Percentiles rank a stretch among this genome's conserved stretches.
These are phyloP conservation scores for Hydrocynus forskahlii DNA, from an alignment of 2,797 vertebrate genomes.

Conservation along the genomic window DNA sequence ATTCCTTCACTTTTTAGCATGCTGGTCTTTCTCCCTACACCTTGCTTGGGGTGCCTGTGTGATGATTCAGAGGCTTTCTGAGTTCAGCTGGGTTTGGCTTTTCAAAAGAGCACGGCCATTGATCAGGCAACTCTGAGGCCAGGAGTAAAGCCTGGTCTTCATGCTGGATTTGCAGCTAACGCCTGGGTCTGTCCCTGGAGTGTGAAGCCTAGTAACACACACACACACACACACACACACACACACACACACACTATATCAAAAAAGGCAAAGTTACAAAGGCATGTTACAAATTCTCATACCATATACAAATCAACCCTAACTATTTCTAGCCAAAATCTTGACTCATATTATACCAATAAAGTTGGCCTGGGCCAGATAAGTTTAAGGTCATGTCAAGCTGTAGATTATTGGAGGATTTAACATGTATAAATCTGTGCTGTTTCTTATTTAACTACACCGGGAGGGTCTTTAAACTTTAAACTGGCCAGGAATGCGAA, in stretches of 20 bases:
- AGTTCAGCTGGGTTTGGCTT: slow-evolving; percentile 95
- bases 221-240: slow-evolving; percentile 10
- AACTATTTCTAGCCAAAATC: slow-evolving; percentile 27
- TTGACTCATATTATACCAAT: not conserved
- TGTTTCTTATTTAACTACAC: slow-evolving; percentile 68
- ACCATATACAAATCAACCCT: slow-evolving; percentile 30
- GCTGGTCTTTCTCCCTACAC: slow-evolving; percentile 68
- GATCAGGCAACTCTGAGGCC: slow-evolving; percentile 87
- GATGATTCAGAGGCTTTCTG: slow-evolving; percentile 90
- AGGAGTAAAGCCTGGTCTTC: slow-evolving; percentile 86
- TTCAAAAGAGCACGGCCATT: slow-evolving; percentile 88
- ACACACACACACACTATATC: slow-evolving; percentile 17
- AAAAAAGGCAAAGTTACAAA: slow-evolving; percentile 86
- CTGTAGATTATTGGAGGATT: slow-evolving; percentile 60
- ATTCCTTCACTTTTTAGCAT: slow-evolving; percentile 63
- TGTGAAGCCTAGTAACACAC: slow-evolving; percentile 26
- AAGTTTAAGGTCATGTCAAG: slow-evolving; percentile 63
- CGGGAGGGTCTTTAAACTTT: slow-evolving; percentile 60
- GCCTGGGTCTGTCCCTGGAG: slow-evolving; percentile 85
- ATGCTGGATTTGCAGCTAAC: slow-evolving; percentile 90
- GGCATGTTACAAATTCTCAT: slow-evolving; percentile 77
- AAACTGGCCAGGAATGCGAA: slow-evolving; percentile 65
- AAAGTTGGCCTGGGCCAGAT: slow-evolving; percentile 33
- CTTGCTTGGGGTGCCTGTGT: slow-evolving; percentile 89
- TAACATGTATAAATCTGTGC: slow-evolving; percentile 65